Evolutionary conservation across 92 coral and sea anemone genomes (phyloP).

Genomic region (Muricea muricata): DNA sequence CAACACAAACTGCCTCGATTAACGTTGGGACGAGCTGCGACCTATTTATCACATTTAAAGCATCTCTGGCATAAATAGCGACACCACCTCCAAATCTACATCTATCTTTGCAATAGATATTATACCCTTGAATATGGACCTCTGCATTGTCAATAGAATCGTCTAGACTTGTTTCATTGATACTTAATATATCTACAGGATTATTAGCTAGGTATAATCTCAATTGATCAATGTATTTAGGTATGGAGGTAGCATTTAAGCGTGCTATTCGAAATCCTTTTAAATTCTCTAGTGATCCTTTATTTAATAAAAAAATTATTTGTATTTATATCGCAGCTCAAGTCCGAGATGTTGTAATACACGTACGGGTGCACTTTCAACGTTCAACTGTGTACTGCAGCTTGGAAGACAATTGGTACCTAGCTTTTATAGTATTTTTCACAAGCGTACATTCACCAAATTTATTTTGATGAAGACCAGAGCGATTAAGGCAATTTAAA

Average conservation of each 20-base stretch:
- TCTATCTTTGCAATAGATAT: slow-evolving; percentile 33
- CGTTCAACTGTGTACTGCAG: neutral
- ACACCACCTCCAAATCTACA: slow-evolving; percentile 51
- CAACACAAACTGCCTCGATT: slow-evolving; percentile 56
- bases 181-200: slow-evolving; percentile 28
- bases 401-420: neutral
- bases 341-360: too few relatives aligned
- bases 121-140: slow-evolving; percentile 21
- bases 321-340: neutral
- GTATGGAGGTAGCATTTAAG: slow-evolving; percentile 23
- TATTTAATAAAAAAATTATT: too few relatives aligned
- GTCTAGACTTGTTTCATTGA: slow-evolving; percentile 60
- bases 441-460: neutral
- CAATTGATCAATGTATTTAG: slow-evolving; percentile 26
- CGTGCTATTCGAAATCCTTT: slow-evolving; percentile 38
- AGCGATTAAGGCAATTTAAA: neutral
- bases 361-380: neutral
- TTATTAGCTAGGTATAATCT: neutral
- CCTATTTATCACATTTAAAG: slow-evolving; percentile 35
- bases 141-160: slow-evolving; percentile 4
- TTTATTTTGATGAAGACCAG: slow-evolving; percentile 8
- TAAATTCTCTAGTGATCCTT: too few relatives aligned
- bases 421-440: neutral
- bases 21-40: neutral
- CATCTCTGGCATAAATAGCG: slow-evolving; percentile 49